Evolutionary conservation across 2,888 invertebrate species (phyloP).

Genomic region (Acleris literana): DNA sequence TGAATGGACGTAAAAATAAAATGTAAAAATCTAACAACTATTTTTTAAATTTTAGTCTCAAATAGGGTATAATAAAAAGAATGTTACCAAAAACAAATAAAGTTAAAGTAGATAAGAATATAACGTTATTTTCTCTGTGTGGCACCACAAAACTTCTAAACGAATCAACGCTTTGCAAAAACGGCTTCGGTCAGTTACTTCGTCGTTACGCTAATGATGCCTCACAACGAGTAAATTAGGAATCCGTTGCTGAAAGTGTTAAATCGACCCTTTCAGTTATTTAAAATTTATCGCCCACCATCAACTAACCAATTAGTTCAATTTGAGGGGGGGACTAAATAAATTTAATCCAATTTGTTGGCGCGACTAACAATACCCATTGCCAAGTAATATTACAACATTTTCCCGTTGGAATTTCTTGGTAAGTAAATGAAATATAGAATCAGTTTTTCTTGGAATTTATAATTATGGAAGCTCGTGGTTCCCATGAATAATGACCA

Average conservation of each 20-base stretch:
- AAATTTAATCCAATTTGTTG: constrained; percentile 43
- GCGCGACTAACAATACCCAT: constrained; percentile 39
- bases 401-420: constrained; percentile 39
- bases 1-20: too few relatives aligned
- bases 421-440: constrained; percentile 22
- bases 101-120: too few relatives aligned
- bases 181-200: constrained; percentile 18
- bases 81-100: too few relatives aligned
- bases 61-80: too few relatives aligned
- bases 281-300: constrained; percentile 46
- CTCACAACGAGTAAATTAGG: constrained; percentile 23
- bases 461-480: constrained; percentile 18
- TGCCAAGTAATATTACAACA: constrained; percentile 41
- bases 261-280: constrained; percentile 45
- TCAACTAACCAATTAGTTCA: constrained; percentile 49
- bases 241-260: constrained; percentile 34
- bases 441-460: constrained; percentile 31
- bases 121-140: too few relatives aligned
- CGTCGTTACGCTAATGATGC: constrained; percentile 19
- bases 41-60: too few relatives aligned
- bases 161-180: constrained; percentile 4
- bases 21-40: too few relatives aligned
- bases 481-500: constrained; percentile 23
- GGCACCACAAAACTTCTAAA: constrained; percentile 1
- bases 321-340: constrained; percentile 44